Conservation (phyloP, 2,888 invertebrate species). For the Hemistola chrysoprasaria region DNA sequence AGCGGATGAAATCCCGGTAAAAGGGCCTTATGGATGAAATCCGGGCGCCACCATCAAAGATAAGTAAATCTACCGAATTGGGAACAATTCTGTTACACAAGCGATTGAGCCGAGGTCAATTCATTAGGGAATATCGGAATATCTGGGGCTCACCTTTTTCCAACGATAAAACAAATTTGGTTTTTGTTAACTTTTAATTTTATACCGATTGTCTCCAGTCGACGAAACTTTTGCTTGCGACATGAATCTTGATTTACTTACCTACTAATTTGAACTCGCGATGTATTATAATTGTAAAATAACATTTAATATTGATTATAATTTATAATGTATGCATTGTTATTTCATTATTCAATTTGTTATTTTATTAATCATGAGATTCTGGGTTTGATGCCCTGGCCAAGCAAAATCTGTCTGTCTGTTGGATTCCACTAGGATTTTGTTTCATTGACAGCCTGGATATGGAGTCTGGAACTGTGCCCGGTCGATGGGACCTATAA, state of each 20-base stretch:
- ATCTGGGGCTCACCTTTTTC: constrained; percentile 25
- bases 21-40: constrained; percentile 8
- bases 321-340: too few relatives aligned
- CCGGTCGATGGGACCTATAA: too few relatives aligned
- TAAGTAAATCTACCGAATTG: constrained; percentile 28
- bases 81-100: constrained; percentile 34
- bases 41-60: constrained; percentile 22
- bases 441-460: too few relatives aligned
- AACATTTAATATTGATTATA: too few relatives aligned
- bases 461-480: too few relatives aligned
- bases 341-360: too few relatives aligned
- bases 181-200: constrained; percentile 35
- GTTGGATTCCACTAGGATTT: too few relatives aligned
- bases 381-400: too few relatives aligned
- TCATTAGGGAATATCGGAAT: constrained; percentile 42
- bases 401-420: too few relatives aligned
- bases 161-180: constrained; percentile 36
- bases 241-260: neutral
- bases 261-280: too few relatives aligned
- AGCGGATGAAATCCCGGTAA: constrained; percentile 18
- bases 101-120: constrained; percentile 39
- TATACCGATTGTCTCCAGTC: constrained; percentile 19
- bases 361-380: too few relatives aligned
- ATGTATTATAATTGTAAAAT: too few relatives aligned
- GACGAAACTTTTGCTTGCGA: constrained; percentile 8